Evolutionary conservation across 2,888 invertebrate species (phyloP).

Genomic region (Alentia gelatinosa): DNA sequence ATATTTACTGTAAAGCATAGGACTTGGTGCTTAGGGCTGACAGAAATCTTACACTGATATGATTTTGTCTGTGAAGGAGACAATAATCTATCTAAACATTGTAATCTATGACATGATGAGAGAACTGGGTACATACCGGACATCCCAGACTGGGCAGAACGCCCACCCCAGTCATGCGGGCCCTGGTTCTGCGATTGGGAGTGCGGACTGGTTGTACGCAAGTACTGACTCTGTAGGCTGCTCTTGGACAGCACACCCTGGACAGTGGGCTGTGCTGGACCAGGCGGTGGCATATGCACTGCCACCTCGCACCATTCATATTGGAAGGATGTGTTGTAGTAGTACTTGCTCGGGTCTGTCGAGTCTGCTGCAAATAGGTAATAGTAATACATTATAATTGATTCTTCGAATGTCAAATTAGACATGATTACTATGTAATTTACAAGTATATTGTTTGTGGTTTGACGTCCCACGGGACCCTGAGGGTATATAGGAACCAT

Average conservation of each 20-base stretch:
- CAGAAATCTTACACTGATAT: too few species aligned
- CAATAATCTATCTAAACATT: too few species aligned
- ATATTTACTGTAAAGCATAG: too few species aligned
- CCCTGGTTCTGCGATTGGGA: not conserved
- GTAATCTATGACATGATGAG: too few species aligned
- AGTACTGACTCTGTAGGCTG: not conserved
- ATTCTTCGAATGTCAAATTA: not conserved
- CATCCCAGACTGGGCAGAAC: not conserved
- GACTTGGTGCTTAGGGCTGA: too few species aligned
- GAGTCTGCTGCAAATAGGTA: not conserved
- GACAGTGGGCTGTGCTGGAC: not conserved
- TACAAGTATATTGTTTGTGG: too few species aligned
- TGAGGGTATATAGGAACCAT: too few species aligned
- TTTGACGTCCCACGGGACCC: too few species aligned
- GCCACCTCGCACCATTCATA: slow-evolving; percentile 78
- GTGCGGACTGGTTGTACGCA: not conserved
- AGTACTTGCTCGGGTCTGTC: slow-evolving; percentile 38
- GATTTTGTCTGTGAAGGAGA: too few species aligned
- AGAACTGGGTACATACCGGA: too few species aligned
- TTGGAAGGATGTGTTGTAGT: slow-evolving; percentile 74
- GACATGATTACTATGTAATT: too few species aligned
- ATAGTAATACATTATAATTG: not conserved
- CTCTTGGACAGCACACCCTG: not conserved
- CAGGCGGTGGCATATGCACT: slow-evolving; percentile 58
- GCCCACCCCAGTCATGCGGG: slow-evolving; percentile 30